Conservation (phyloP, 2,113 vertebrate species). For the Corapipo altera region DNA sequence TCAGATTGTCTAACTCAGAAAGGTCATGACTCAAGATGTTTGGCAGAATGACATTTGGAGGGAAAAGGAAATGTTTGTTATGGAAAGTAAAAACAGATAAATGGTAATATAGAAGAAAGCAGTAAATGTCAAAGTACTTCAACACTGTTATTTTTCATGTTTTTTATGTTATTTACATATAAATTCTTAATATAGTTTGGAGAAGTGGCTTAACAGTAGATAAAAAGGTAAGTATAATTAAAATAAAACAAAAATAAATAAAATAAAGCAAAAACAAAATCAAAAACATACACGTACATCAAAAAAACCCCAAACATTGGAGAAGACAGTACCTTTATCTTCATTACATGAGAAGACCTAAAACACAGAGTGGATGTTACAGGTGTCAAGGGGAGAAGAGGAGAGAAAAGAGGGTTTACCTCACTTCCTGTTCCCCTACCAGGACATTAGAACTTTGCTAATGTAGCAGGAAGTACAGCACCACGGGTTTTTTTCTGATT, state of each 20-base stretch:
- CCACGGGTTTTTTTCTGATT: background rate
- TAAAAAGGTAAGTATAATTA: background rate
- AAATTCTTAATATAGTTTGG: background rate
- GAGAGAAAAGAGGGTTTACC: background rate
- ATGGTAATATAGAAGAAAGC: background rate
- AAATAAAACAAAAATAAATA: background rate
- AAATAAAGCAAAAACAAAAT: background rate
- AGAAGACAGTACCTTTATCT: background rate
- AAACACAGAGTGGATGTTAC: background rate
- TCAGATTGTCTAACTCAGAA: background rate
- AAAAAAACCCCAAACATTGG: background rate
- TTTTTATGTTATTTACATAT: background rate
- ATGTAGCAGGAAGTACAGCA: background rate
- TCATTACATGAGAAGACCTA: background rate
- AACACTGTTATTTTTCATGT: background rate
- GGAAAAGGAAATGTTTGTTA: background rate
- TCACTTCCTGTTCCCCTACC: rapidly evolving
- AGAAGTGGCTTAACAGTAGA: background rate
- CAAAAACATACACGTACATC: background rate
- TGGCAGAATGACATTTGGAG: background rate
- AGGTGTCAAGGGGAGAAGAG: background rate
- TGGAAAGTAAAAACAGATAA: background rate
- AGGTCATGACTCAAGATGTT: background rate
- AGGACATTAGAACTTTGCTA: background rate
- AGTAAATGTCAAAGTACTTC: background rate